Percentiles rank a stretch among this genome's conserved stretches.
Evolutionary conservation across 2,888 invertebrate genomes (phyloP).

Genomic region (Prosopocoilus inquinatus): DNA sequence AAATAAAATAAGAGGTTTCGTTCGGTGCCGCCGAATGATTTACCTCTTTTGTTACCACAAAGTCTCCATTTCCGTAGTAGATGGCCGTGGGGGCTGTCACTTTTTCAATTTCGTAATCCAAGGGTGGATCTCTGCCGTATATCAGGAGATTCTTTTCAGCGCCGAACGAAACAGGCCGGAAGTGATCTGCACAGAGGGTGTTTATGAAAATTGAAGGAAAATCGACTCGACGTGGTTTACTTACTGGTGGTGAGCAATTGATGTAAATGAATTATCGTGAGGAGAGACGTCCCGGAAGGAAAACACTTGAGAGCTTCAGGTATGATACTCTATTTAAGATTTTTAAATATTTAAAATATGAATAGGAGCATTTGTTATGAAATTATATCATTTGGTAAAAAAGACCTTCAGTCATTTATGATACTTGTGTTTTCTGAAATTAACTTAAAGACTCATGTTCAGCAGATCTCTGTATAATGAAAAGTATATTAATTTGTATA

Average conservation of each 20-base stretch:
- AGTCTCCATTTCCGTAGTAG: slow-evolving; percentile 56
- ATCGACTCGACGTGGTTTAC: background rate
- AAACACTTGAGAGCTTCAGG: slow-evolving; percentile 41
- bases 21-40: slow-evolving; percentile 13
- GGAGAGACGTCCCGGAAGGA: slow-evolving; percentile 55
- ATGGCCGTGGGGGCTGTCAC: slow-evolving; percentile 53
- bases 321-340: slow-evolving; percentile 35
- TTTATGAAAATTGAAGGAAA: no score
- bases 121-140: slow-evolving; percentile 31
- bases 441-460: no score
- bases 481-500: no score
- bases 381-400: no score
- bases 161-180: slow-evolving; percentile 13
- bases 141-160: slow-evolving; percentile 6
- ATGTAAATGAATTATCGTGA: slow-evolving; percentile 51
- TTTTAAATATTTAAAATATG: no score
- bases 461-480: no score
- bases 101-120: slow-evolving; percentile 49
- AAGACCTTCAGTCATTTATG: no score
- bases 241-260: slow-evolving; percentile 42
- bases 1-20: no score
- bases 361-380: background rate
- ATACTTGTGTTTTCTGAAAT: no score
- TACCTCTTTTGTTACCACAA: slow-evolving; percentile 52
- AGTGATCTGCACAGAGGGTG: no score